Evolutionary conservation across 2,888 invertebrate species (phyloP).

Genomic region (Galerucella pusilla): DNA sequence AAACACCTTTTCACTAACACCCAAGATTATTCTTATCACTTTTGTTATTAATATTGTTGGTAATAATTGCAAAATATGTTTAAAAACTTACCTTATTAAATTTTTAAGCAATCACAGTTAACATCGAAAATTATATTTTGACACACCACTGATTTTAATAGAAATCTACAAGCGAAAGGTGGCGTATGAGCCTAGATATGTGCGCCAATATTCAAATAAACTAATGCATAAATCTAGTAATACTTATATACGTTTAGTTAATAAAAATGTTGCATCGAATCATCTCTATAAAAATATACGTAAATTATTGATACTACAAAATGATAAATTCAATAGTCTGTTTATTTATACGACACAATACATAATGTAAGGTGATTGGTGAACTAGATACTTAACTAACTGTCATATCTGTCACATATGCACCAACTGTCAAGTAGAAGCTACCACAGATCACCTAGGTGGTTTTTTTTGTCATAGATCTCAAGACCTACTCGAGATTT

Average conservation of each 20-base stretch:
- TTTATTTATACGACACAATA: conserved; percentile 5
- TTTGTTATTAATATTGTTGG: conserved; percentile 4
- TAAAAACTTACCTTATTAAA: conserved; percentile 37
- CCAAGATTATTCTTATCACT: conserved; percentile 2
- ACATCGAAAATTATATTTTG: conserved; percentile 26
- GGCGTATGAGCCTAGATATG: conserved; percentile 18
- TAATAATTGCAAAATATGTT: conserved; percentile 2
- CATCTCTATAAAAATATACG: neutral
- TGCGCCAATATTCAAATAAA: conserved; percentile 37
- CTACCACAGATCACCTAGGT: too few species aligned
- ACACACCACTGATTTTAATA: conserved; percentile 46
- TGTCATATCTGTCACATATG: neutral
- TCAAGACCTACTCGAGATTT: too few species aligned
- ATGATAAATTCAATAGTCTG: neutral
- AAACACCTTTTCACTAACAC: conserved; percentile 1
- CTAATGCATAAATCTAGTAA: neutral
- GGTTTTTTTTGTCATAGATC: too few species aligned
- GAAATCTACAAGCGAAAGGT: conserved; percentile 39
- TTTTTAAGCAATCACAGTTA: conserved; percentile 20
- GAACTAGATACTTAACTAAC: neutral
- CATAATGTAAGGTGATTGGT: neutral
- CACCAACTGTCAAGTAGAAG: too few species aligned
- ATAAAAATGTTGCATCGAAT: neutral
- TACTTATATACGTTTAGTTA: neutral
- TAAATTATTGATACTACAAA: neutral